phyloP scores from a whole-genome alignment of 2,113 vertebrate species.

The Epinephelus lanceolatus region DNA sequence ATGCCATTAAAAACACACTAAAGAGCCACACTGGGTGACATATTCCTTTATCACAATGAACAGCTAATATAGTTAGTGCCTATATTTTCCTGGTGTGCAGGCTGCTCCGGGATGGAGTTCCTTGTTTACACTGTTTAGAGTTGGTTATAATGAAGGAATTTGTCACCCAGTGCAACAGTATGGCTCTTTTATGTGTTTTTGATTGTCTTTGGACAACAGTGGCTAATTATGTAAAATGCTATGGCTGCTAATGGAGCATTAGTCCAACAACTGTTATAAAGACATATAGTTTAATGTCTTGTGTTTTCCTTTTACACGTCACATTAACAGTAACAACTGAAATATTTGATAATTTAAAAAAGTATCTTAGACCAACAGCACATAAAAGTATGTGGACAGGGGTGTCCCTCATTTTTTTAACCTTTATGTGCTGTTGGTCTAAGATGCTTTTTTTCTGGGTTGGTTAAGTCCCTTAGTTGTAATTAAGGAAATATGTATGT shows the following conservation, averaged over 20 bases:
- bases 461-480: too few species aligned
- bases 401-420: too few species aligned
- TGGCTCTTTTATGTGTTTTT: constrained; percentile 33
- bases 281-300: not conserved
- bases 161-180: constrained; percentile 12
- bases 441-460: too few species aligned
- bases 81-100: not conserved
- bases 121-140: constrained; percentile 13
- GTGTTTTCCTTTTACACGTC: constrained; percentile 4
- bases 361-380: too few species aligned
- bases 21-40: not conserved
- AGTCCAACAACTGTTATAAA: not conserved
- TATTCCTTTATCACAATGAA: constrained; percentile 18
- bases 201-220: constrained; percentile 22
- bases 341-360: not conserved
- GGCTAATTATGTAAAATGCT: constrained; percentile 27
- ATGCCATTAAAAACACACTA: not conserved
- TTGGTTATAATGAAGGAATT: constrained; percentile 40
- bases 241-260: constrained; percentile 24
- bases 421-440: too few species aligned
- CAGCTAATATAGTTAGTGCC: not conserved
- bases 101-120: not conserved
- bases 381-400: too few species aligned
- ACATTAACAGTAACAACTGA: not conserved
- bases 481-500: too few species aligned